Percentiles rank a stretch among this genome's conserved stretches.
Evolutionary conservation across 2,113 vertebrate genomes (phyloP).

Genomic region (Sander lucioperca): DNA sequence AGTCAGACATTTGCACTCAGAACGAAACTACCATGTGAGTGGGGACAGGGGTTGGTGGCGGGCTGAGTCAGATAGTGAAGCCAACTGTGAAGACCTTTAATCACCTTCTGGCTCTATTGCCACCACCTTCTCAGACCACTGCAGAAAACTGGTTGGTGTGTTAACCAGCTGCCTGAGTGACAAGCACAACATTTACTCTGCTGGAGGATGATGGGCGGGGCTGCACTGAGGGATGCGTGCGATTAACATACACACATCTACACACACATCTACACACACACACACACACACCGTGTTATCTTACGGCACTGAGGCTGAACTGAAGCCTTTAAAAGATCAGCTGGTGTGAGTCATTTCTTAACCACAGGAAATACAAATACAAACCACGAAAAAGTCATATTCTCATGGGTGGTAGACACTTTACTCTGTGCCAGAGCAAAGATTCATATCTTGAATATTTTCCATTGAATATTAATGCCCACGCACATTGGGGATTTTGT

Average conservation of each 20-base stretch:
- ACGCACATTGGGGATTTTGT: not conserved
- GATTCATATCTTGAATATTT: not conserved
- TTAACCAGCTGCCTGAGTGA: conserved; percentile 44
- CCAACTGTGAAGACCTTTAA: conserved; percentile 47
- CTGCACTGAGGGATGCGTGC: not conserved
- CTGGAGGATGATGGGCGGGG: not conserved
- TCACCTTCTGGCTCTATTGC: conserved; percentile 44
- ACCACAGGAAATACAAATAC: conserved; percentile 50
- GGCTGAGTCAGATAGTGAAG: conserved; percentile 59
- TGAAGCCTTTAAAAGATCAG: conserved; percentile 52
- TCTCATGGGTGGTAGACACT: conserved; percentile 18
- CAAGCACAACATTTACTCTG: conserved; percentile 20
- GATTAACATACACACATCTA: conserved; percentile 28
- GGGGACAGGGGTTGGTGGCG: not conserved
- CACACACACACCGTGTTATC: conserved; percentile 1
- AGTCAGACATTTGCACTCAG: conserved; percentile 22
- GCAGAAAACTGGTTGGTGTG: conserved; percentile 18
- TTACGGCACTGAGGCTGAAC: conserved; percentile 17
- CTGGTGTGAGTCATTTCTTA: conserved; percentile 50
- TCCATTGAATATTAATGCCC: not conserved
- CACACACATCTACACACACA: not conserved
- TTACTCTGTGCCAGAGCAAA: not conserved
- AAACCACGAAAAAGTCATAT: conserved; percentile 44
- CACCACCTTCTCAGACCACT: not conserved
- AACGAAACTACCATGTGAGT: conserved; percentile 27